These are phyloP conservation scores for Psilanteris sp. DNA, from an alignment of 1,140 invertebrate genomes.

Conservation along the genomic window DNA sequence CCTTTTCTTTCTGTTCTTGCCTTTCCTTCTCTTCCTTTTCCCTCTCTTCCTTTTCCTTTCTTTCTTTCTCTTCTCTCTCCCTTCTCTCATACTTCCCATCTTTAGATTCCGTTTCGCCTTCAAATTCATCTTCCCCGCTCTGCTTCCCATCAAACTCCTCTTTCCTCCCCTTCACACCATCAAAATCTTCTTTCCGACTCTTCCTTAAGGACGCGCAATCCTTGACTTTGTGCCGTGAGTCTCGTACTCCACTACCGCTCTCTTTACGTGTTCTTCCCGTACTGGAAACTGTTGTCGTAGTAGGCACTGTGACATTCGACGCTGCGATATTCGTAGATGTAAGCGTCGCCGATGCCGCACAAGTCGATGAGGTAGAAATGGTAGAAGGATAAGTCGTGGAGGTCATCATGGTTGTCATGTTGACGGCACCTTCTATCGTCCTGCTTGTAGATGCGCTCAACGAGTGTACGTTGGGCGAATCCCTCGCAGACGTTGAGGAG, in stretches of 20 bases:
- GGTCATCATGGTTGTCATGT: not conserved
- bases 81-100: slow-evolving; percentile 75
- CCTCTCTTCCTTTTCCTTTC: slow-evolving; percentile 63
- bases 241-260: slow-evolving; percentile 62
- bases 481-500: slow-evolving; percentile 35
- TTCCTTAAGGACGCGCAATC: too few relatives aligned
- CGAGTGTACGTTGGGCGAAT: slow-evolving; percentile 58
- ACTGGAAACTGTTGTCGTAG: slow-evolving; percentile 11
- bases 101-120: slow-evolving; percentile 56
- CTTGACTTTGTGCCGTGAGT: too few relatives aligned
- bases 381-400: slow-evolving; percentile 4
- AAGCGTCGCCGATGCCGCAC: not conserved
- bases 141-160: slow-evolving; percentile 48
- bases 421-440: slow-evolving; percentile 14
- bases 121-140: slow-evolving; percentile 46
- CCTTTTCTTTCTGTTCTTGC: slow-evolving; percentile 67
- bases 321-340: slow-evolving; percentile 20
- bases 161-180: slow-evolving; percentile 36
- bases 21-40: slow-evolving; percentile 72
- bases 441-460: slow-evolving; percentile 68
- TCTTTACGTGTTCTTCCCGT: slow-evolving; percentile 57
- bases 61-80: slow-evolving; percentile 58
- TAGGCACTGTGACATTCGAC: slow-evolving; percentile 11
- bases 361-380: slow-evolving; percentile 26
- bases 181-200: slow-evolving; percentile 70